A percentile compares a stretch with the other conserved stretches of the same genome.
These are phyloP conservation scores for Labia minor DNA, from an alignment of 2,888 invertebrate species.

Conservation along the genomic window DNA sequence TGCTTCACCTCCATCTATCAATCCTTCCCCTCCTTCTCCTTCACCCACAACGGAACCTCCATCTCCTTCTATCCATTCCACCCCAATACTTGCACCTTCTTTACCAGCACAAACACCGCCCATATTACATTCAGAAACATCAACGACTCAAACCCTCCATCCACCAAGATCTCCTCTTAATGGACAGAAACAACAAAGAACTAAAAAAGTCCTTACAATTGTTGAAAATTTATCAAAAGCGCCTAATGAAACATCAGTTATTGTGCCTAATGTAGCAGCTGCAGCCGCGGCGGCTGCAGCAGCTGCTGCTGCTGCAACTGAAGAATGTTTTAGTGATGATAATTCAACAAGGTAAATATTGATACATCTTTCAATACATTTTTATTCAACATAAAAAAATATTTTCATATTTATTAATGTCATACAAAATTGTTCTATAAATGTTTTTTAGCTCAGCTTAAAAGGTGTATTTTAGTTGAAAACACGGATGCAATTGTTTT, in stretches of 20 bases:
- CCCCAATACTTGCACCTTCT: not conserved
- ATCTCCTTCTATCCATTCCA: not conserved
- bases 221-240: slow-evolving; percentile 1
- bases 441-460: too few relatives aligned
- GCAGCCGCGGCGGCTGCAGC: not conserved
- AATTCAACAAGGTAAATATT: not conserved
- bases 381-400: too few relatives aligned
- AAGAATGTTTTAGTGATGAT: slow-evolving; percentile 1
- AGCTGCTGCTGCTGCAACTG: not conserved
- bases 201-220: not conserved
- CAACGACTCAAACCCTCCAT: not conserved
- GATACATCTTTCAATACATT: too few relatives aligned
- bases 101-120: not conserved
- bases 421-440: too few relatives aligned
- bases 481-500: too few relatives aligned
- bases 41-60: not conserved
- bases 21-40: not conserved
- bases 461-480: too few relatives aligned
- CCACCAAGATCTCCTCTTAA: not conserved
- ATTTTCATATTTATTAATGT: too few relatives aligned
- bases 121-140: not conserved
- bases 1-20: not conserved
- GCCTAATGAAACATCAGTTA: not conserved
- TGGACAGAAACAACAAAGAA: not conserved
- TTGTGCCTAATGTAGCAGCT: not conserved